A percentile compares a stretch with the other conserved stretches of the same genome.
These are phyloP conservation scores for Allophyes oxyacanthae DNA, from an alignment of 2,888 invertebrate genomes.

Conservation along the genomic window DNA sequence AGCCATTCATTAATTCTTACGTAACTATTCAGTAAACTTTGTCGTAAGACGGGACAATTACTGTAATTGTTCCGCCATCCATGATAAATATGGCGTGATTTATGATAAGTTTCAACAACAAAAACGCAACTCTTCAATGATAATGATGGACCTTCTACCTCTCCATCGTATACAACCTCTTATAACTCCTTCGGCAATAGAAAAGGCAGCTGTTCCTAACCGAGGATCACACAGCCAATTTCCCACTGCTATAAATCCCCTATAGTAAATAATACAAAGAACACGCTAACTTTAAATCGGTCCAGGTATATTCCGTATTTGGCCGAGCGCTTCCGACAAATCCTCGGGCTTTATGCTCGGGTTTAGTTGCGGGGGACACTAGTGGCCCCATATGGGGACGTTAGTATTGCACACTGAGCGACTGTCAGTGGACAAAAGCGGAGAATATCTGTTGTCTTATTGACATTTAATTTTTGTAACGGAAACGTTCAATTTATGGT, in stretches of 20 bases:
- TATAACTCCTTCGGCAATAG: too few relatives aligned
- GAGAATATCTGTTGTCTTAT: conserved; percentile 51
- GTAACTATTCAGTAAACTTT: too few relatives aligned
- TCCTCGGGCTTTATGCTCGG: conserved; percentile 54
- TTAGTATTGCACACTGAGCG: conserved; percentile 47
- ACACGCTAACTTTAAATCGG: conserved; percentile 44
- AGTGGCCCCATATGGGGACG: conserved; percentile 44
- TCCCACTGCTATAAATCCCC: conserved; percentile 18
- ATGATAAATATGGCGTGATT: not conserved
- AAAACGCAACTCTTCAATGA: too few relatives aligned
- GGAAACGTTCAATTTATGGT: conserved; percentile 28
- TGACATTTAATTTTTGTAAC: conserved; percentile 61
- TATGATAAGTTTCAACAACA: too few relatives aligned
- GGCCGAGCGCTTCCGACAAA: conserved; percentile 49
- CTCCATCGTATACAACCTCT: too few relatives aligned
- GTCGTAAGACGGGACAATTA: too few relatives aligned
- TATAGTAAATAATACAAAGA: conserved; percentile 50
- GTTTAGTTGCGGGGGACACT: conserved; percentile 46
- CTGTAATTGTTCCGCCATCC: not conserved
- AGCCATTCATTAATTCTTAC: not conserved
- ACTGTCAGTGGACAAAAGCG: conserved; percentile 60
- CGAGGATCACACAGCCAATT: conserved; percentile 7
- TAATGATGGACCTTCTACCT: too few relatives aligned
- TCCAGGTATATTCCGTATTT: conserved; percentile 53
- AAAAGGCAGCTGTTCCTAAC: not conserved